Evolutionary conservation across 2,888 invertebrate genomes (phyloP).

Genomic region (Lomographa bimaculata): DNA sequence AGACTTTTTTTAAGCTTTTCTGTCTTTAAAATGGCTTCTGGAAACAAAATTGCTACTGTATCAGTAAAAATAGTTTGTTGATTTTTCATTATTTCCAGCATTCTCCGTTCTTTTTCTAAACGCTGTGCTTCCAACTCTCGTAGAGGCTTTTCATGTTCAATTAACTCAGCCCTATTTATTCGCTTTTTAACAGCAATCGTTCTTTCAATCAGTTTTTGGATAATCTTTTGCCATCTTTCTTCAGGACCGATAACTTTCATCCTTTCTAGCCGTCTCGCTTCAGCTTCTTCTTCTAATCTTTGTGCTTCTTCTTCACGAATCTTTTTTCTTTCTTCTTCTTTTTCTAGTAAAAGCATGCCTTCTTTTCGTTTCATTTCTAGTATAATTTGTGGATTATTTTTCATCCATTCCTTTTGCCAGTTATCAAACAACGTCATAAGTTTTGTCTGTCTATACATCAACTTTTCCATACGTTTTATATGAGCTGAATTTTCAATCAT

Average conservation of each 20-base stretch:
- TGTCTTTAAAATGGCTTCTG: constrained; percentile 81
- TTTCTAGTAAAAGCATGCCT: constrained; percentile 65
- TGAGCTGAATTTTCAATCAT: constrained; percentile 70
- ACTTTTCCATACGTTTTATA: constrained; percentile 61
- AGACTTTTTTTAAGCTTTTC: constrained; percentile 67
- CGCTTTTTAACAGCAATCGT: constrained; percentile 86
- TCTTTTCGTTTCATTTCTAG: constrained; percentile 69
- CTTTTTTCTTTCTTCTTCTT: constrained; percentile 67
- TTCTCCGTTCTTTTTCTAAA: constrained; percentile 81
- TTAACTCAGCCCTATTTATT: constrained; percentile 83
- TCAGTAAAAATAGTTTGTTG: constrained; percentile 86
- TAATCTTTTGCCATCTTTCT: constrained; percentile 85
- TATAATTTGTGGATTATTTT: constrained; percentile 62
- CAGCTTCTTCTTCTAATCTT: constrained; percentile 74
- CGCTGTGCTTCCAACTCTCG: constrained; percentile 83
- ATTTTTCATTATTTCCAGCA: constrained; percentile 81
- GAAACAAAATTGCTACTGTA: constrained; percentile 84
- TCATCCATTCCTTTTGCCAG: constrained; percentile 86
- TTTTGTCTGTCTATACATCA: constrained; percentile 79
- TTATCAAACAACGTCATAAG: constrained; percentile 74
- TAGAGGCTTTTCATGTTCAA: constrained; percentile 84
- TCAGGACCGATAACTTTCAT: constrained; percentile 67
- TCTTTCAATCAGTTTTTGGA: constrained; percentile 85
- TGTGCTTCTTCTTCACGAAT: constrained; percentile 70
- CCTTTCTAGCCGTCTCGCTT: constrained; percentile 70